Base-by-base conservation (phyloP, 2,888 invertebrate species). In the Alentia gelatinosa region DNA sequence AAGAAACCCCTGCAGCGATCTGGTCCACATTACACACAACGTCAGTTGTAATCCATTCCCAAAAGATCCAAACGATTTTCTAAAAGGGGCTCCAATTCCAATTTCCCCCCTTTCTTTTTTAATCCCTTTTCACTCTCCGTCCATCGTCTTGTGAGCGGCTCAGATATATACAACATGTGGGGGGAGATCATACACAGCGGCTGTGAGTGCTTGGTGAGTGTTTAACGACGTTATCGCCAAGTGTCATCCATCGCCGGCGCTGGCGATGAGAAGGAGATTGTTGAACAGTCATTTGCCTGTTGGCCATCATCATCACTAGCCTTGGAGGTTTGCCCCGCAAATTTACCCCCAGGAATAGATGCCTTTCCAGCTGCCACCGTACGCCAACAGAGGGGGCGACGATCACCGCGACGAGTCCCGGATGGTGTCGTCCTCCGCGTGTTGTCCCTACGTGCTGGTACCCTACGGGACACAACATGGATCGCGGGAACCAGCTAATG, bases 371-470 rank as follows among this genome's bases (percentile, higher is more conserved):
- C 39, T 40, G 83, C 83, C 40, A 83, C 19, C 33, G 15, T 83
- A 83, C 40, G 39, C 83, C 83, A 35, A 39, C 83, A 37, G 83
- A 39, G 40, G 83, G 83, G n/a, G 19, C 35, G n/a, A 83, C 40
- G 1, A 83, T 19, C 35, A 7, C 1, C 35, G 23, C 39, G 79
- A 79, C n/a, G 79, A 33, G n/a, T 83, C 83, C 83, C 35, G 39
- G 39, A 68, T 30, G 33, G 26, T n/a, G n/a, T n/a, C 75, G 26
- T 75, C 26, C 33, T 30, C 75, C 56, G 56, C 56, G 56, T n/a
- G n/a, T n/a, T n/a, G n/a, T n/a, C n/a, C n/a, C n/a, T n/a, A n/a
- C n/a, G n/a, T n/a, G n/a, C n/a, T n/a, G n/a, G n/a, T n/a, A n/a
- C n/a, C n/a, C 56, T n/a, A 56, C 19, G 9, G 19, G 56, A 3